Conservation (phyloP, 2,888 invertebrate genomes). For the Epiblema foenella region DNA sequence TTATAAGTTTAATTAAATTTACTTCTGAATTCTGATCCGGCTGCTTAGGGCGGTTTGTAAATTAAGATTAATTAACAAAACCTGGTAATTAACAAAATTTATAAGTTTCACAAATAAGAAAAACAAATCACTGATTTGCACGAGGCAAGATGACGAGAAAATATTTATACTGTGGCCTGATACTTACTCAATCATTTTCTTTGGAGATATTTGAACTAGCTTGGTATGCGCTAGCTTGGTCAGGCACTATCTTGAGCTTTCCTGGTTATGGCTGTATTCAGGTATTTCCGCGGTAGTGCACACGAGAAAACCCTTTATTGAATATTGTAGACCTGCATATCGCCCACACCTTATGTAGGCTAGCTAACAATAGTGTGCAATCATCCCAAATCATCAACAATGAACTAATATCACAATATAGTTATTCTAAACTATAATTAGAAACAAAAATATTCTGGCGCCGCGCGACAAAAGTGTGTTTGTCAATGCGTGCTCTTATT, state of each 20-base stretch:
- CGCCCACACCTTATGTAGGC: slow-evolving; percentile 12
- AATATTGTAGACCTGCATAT: not conserved
- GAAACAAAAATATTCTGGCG: not conserved
- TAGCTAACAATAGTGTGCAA: slow-evolving; percentile 13
- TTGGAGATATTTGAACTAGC: not conserved
- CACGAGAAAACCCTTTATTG: not conserved
- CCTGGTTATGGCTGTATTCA: not conserved
- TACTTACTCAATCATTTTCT: slow-evolving; percentile 18
- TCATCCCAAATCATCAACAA: slow-evolving; percentile 1
- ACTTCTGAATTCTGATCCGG: too few species aligned
- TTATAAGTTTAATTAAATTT: too few species aligned
- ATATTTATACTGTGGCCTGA: not conserved
- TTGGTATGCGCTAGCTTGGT: not conserved
- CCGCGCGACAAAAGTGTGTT: too few species aligned
- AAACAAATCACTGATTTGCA: not conserved
- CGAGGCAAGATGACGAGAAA: not conserved
- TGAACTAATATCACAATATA: not conserved
- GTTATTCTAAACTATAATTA: slow-evolving; percentile 1
- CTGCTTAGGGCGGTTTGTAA: too few species aligned
- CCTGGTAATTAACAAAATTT: too few species aligned
- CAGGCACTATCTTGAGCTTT: not conserved
- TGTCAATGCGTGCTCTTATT: too few species aligned
- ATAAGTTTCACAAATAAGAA: not conserved
- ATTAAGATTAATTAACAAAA: too few species aligned
- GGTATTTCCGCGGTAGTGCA: not conserved